These are phyloP conservation scores for Dicentrarchus labrax DNA, from an alignment of 2,113 vertebrate species.

Conservation along the genomic window DNA sequence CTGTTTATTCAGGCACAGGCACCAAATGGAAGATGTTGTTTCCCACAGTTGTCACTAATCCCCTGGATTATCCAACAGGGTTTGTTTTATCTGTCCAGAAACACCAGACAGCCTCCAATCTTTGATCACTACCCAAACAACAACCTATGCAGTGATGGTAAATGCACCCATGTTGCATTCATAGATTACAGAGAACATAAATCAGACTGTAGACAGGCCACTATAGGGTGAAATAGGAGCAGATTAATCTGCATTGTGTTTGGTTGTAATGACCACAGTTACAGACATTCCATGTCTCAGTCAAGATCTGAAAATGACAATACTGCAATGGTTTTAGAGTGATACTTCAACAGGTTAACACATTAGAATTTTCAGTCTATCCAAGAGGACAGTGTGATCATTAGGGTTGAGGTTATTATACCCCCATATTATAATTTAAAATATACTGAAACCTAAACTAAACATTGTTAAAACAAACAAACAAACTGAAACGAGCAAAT, in stretches of 20 bases:
- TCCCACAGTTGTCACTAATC: constrained; percentile 31
- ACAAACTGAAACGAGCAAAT: too few species aligned
- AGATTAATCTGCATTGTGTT: background rate
- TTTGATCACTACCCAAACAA: background rate
- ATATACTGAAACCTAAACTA: too few species aligned
- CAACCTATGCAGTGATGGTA: background rate
- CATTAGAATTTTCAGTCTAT: background rate
- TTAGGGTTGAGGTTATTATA: too few species aligned
- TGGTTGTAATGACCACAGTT: background rate
- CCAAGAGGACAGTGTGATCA: too few species aligned
- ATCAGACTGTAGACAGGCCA: background rate
- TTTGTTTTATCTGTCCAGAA: constrained; percentile 29
- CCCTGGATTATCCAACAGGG: constrained; percentile 15
- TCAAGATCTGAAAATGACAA: too few species aligned
- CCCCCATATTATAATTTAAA: too few species aligned
- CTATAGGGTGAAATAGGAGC: background rate
- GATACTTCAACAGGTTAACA: background rate
- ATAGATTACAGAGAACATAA: background rate
- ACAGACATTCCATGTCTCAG: background rate
- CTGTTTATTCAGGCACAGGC: constrained; percentile 11
- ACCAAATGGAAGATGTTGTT: constrained; percentile 8
- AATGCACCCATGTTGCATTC: background rate
- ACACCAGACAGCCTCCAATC: constrained; percentile 1
- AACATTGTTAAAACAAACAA: too few species aligned
- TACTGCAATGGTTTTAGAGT: background rate